Evolutionary conservation across 2,888 invertebrate genomes (phyloP).

Genomic region (Carterocephalus palaemon): DNA sequence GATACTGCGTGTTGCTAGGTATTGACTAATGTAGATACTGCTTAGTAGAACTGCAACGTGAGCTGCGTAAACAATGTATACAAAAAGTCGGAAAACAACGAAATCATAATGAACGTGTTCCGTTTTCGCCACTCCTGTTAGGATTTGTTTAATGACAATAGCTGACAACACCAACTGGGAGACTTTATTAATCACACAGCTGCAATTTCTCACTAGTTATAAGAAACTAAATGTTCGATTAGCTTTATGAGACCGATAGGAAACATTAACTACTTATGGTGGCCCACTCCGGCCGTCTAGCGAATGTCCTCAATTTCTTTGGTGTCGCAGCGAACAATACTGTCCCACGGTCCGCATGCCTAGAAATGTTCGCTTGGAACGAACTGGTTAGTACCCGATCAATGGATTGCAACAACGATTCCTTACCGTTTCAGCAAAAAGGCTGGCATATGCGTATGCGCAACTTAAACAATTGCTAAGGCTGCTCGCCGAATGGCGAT

Average conservation of each 20-base stretch:
- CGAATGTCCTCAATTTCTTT: constrained; percentile 43
- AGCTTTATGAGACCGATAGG: constrained; percentile 2
- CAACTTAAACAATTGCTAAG: constrained; percentile 40
- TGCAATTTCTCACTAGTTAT: background rate
- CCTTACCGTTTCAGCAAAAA: constrained; percentile 35
- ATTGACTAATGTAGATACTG: too few species aligned
- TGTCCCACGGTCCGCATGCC: constrained; percentile 48
- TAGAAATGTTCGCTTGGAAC: constrained; percentile 9
- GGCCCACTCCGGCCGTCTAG: constrained; percentile 17
- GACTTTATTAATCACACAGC: too few species aligned
- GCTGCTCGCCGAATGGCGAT: constrained; percentile 39
- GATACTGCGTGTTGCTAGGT: too few species aligned
- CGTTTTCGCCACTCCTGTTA: background rate
- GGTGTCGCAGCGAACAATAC: constrained; percentile 34
- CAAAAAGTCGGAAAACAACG: constrained; percentile 1
- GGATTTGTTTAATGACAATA: too few species aligned
- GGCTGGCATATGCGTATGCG: constrained; percentile 48
- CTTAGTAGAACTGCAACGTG: too few species aligned
- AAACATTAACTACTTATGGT: constrained; percentile 2
- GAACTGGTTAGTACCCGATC: constrained; percentile 11
- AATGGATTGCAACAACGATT: constrained; percentile 23
- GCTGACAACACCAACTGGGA: too few species aligned
- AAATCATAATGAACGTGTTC: constrained; percentile 1
- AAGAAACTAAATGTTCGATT: constrained; percentile 3
- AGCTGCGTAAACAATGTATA: constrained; percentile 6